Evolutionary conservation across 2,888 invertebrate genomes (phyloP).

Genomic region (Lithophane socia): DNA sequence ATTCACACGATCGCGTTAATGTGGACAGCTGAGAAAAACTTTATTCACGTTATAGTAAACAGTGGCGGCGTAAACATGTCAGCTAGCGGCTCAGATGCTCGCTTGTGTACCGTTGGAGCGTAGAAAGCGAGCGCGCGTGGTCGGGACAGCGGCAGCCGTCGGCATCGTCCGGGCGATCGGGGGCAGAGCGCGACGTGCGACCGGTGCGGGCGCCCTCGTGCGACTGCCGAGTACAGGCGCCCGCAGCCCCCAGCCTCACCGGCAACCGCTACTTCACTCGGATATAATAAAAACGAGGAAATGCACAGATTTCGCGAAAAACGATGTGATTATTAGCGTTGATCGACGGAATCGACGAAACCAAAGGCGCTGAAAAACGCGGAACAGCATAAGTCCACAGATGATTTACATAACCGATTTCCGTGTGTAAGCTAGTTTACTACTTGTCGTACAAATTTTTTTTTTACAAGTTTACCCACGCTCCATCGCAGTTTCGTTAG

Average conservation of each 20-base stretch:
- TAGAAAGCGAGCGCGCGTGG: constrained; percentile 83
- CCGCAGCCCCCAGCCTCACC: constrained; percentile 57
- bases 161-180: constrained; percentile 74
- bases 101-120: constrained; percentile 81
- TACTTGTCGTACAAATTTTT: constrained; percentile 40
- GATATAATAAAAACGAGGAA: constrained; percentile 77
- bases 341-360: constrained; percentile 70
- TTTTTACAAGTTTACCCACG: constrained; percentile 35
- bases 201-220: constrained; percentile 83
- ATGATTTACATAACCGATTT: constrained; percentile 40
- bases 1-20: constrained; percentile 81
- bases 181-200: constrained; percentile 77
- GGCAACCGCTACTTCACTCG: constrained; percentile 41
- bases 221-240: constrained; percentile 75
- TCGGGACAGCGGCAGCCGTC: constrained; percentile 68
- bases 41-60: constrained; percentile 78
- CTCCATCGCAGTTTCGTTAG: constrained; percentile 1
- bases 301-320: constrained; percentile 77
- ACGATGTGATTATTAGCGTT: constrained; percentile 73
- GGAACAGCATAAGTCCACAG: constrained; percentile 35
- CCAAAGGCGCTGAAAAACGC: constrained; percentile 39
- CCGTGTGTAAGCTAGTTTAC: constrained; percentile 21
- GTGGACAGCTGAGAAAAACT: constrained; percentile 79
- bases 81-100: constrained; percentile 80
- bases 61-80: constrained; percentile 79